Percentiles rank a stretch among this genome's conserved stretches.
Evolutionary conservation across 1,140 invertebrate genomes (phyloP).

Genomic region (Brachionus rotundiformis): DNA sequence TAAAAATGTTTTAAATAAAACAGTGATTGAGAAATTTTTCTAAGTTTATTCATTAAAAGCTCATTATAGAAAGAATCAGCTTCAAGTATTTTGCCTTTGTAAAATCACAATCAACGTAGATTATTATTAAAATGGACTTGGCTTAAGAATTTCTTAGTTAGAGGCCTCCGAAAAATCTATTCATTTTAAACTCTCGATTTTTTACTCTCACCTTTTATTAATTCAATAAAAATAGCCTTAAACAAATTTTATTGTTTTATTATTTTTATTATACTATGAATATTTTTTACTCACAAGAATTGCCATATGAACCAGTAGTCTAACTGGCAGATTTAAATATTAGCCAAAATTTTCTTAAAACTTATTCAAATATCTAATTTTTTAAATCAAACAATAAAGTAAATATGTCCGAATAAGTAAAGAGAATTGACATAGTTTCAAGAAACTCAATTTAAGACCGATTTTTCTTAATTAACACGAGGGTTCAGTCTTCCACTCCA

Average conservation of each 20-base stretch:
- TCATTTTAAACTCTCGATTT: background rate
- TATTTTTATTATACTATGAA: background rate
- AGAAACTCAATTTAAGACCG: background rate
- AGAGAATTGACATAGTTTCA: background rate
- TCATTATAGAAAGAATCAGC: background rate
- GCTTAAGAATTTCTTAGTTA: background rate
- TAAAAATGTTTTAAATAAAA: background rate
- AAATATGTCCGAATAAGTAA: background rate
- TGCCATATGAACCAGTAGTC: background rate
- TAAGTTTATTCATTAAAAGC: background rate
- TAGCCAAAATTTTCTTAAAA: background rate
- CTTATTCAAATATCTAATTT: background rate
- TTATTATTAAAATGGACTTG: background rate
- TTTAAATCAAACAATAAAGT: background rate
- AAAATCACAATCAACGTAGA: constrained; percentile 10
- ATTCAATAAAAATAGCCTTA: constrained; percentile 9
- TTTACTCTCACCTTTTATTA: background rate
- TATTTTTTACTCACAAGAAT: background rate
- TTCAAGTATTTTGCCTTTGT: constrained; percentile 1
- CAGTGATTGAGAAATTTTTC: background rate
- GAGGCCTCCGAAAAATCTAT: background rate
- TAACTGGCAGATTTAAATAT: background rate
- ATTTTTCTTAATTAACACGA: constrained; percentile 12
- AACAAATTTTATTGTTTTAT: background rate
- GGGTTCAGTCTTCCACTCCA: background rate